Conservation (phyloP, 2,797 vertebrate genomes). For the Emydoidea blandingii region DNA sequence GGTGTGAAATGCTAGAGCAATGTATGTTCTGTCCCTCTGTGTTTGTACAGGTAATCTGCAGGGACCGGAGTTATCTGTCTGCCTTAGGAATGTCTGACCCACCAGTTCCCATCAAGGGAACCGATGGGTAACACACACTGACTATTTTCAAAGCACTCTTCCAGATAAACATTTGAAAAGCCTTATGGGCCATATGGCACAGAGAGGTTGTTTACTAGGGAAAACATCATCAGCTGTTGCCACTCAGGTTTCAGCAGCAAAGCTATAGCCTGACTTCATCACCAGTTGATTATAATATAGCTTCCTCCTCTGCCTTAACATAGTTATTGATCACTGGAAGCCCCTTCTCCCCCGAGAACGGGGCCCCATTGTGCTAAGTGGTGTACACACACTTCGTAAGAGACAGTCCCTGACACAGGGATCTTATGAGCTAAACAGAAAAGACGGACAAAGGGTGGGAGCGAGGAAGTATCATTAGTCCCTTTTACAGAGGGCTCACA, state of each 20-base stretch:
- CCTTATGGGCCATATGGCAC: not conserved
- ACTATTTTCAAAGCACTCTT: not conserved
- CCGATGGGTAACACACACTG: not conserved
- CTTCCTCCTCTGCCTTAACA: not conserved
- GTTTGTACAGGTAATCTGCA: not conserved
- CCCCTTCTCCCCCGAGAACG: not conserved
- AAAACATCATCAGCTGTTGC: not conserved
- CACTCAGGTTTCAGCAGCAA: not conserved
- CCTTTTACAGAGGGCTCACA: not conserved
- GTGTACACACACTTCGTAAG: not conserved
- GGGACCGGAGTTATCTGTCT: not conserved
- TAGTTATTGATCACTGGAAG: not conserved
- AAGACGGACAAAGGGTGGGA: not conserved
- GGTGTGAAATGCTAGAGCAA: not conserved
- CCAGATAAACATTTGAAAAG: not conserved
- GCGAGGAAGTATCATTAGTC: not conserved
- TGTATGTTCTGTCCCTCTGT: not conserved
- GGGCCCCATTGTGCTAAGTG: not conserved
- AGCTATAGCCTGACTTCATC: not conserved
- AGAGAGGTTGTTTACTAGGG: not conserved
- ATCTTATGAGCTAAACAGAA: fast-evolving
- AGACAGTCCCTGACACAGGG: not conserved
- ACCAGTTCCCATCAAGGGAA: not conserved
- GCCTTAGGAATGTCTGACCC: not conserved
- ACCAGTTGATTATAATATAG: not conserved